Evolutionary conservation across 92 coral and sea anemone genomes (phyloP), one percentile per base, ranked within the genome.

Genomic region (Meandrina meandrites): DNA sequence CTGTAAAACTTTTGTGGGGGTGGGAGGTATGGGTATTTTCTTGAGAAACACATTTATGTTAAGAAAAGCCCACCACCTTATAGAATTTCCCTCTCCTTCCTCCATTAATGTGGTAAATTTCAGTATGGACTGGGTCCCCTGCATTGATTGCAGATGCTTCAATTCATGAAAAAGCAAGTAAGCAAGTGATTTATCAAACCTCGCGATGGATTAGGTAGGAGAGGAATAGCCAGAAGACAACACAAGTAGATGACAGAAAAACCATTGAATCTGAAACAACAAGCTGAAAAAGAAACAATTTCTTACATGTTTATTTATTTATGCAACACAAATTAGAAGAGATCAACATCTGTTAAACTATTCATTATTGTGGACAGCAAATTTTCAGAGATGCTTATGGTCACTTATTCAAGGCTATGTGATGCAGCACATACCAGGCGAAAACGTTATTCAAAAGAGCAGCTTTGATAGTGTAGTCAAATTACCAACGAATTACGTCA

Each of bases 221-320:
- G 95, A 40, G 99, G 99, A 78, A 97, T 86, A 79, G 92, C 92
- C 84, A 97, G 92, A 78, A 97, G 93, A 81, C 99, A 97, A 53
- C 94, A 92, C 84, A 97, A 84, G 66, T 97, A 97, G 78, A 97
- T 89, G 77, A 97, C 90, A 19, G 99, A 97, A 68, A 97, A 90
- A 24, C 98, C 99, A 97, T 93, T 97, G 79, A 97, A 87, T 85
- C 99, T 90, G 80, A 97, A 88, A 79, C 95, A 89, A 75, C 94
- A 95, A 66, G 99, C 99, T 97, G 91, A 30, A 87, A 81, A 84
- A 15, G 16, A 32, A 57, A 76, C 34, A 60, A 35, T 58, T 10
- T 36, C 10, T 7, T 28, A 21, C 8, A 28, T 71, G 9, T 45
- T 31, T 57, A 24, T 67, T 28, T 8, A 69, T 40, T 51, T 58